Percentiles rank a stretch among this genome's conserved stretches.
Conservation (phyloP, 2,888 invertebrate genomes). For the Rambutsinella grinnellia region DNA sequence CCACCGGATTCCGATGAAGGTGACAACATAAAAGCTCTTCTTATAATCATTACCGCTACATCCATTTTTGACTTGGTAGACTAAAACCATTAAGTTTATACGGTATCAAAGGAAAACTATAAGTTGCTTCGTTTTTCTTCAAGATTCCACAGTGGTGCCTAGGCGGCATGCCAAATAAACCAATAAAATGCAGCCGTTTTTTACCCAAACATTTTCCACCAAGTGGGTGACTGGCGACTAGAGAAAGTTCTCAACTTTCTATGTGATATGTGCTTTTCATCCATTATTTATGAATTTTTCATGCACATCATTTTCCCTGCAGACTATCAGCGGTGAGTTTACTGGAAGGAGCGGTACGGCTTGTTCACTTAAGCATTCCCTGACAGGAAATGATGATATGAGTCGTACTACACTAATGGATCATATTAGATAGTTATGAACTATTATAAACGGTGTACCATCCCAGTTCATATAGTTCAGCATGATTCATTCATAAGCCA, state of each 20-base stretch:
- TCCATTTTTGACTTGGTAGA: too few relatives aligned
- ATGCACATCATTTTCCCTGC: constrained; percentile 32
- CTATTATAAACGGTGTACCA: too few relatives aligned
- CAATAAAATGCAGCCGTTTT: background rate
- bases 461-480: too few relatives aligned
- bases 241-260: background rate
- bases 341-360: too few relatives aligned
- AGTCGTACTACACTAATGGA: constrained; percentile 17
- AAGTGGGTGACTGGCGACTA: constrained; percentile 2
- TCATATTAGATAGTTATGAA: background rate
- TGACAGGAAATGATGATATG: constrained; percentile 21
- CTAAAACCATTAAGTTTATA: too few relatives aligned
- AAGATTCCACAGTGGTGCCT: background rate
- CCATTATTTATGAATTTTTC: constrained; percentile 35
- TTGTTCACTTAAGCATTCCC: constrained; percentile 20
- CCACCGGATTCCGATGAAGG: too few relatives aligned
- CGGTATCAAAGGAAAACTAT: too few relatives aligned
- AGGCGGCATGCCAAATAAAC: background rate
- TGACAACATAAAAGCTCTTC: too few relatives aligned
- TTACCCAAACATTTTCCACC: background rate
- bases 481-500: constrained; percentile 10
- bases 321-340: too few relatives aligned
- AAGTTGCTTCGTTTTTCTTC: too few relatives aligned
- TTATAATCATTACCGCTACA: too few relatives aligned
- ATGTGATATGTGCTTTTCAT: constrained; percentile 12